phyloP scores from a whole-genome alignment of 2,888 invertebrate species.

The Pandemis corylana region DNA sequence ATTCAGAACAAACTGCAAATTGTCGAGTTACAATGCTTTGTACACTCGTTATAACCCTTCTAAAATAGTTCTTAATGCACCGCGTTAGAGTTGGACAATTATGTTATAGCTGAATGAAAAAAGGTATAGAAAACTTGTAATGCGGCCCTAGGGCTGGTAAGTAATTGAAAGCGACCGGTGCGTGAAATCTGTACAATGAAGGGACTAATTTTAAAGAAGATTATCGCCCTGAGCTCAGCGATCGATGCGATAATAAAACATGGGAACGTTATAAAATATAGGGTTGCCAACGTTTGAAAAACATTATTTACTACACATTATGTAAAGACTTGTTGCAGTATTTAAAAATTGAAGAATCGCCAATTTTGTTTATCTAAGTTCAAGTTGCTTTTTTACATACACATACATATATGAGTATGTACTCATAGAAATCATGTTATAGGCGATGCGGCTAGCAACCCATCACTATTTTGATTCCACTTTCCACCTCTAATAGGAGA shows the following conservation, averaged over 20 bases:
- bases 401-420: no score
- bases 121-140: conserved; percentile 43
- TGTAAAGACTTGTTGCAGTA: no score
- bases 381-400: no score
- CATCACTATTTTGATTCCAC: no score
- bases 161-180: conserved; percentile 62
- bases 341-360: no score
- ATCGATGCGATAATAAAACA: conserved; percentile 52
- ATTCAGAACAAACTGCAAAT: conserved; percentile 35
- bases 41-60: neutral
- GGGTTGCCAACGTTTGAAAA: conserved; percentile 50
- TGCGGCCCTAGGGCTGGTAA: conserved; percentile 46
- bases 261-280: conserved; percentile 46
- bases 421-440: no score
- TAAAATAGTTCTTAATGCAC: conserved; percentile 2
- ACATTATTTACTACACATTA: no score
- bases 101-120: neutral
- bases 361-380: no score
- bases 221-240: conserved; percentile 52
- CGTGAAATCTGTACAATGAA: conserved; percentile 65
- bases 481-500: no score
- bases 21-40: conserved; percentile 44
- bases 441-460: no score
- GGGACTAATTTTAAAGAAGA: conserved; percentile 55
- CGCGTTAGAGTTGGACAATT: neutral